Evolutionary conservation across 2,113 vertebrate genomes (phyloP).

Genomic region (Pseudopodoces humilis): DNA sequence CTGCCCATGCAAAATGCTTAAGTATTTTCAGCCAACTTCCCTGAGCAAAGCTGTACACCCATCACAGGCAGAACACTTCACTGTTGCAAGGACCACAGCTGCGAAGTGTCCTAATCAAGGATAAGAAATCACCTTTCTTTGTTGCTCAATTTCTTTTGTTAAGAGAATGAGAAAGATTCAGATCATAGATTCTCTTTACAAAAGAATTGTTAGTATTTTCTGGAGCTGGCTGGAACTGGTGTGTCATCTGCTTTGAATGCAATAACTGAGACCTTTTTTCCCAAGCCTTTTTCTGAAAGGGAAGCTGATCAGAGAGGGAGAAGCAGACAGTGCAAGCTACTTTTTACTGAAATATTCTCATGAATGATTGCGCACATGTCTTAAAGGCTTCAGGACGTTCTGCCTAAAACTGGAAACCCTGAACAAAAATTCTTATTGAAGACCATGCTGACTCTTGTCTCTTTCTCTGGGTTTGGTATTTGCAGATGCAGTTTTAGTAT

Average conservation of each 20-base stretch:
- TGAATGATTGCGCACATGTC: accelerated
- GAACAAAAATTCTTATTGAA: background rate
- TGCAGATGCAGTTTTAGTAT: background rate
- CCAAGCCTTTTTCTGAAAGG: background rate
- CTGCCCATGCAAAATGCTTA: constrained; percentile 72
- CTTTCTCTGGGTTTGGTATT: background rate
- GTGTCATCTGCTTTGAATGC: background rate
- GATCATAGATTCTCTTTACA: background rate
- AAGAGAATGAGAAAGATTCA: background rate
- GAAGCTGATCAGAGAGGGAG: background rate
- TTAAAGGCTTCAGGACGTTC: background rate
- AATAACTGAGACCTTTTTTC: background rate
- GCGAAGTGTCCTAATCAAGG: background rate
- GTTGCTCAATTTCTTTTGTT: background rate
- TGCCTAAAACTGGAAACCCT: background rate
- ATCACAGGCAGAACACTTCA: background rate
- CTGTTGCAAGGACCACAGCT: background rate
- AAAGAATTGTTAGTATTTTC: background rate
- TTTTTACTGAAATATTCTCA: background rate
- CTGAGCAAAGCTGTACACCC: background rate
- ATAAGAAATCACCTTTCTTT: background rate
- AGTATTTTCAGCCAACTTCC: constrained; percentile 67
- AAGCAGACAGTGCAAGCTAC: background rate
- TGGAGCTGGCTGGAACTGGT: background rate
- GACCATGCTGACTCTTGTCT: background rate